Base-by-base conservation (phyloP, 2,113 vertebrate genomes). In the Lasiurus borealis region DNA sequence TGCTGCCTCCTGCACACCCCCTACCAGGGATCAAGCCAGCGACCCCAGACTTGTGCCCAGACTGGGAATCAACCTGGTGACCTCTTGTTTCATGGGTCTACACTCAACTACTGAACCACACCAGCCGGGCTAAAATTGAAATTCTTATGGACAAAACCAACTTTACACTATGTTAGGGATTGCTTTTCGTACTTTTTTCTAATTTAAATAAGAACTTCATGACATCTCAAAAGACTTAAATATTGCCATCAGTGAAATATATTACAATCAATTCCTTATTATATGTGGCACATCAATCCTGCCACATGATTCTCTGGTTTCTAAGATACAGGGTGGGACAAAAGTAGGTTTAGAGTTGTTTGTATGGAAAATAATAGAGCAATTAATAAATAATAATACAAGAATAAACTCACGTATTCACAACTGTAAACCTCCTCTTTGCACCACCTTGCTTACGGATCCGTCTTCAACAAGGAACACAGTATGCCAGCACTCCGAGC, bases 181-280 rank as follows among this genome's bases (percentile, higher is more conserved):
- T 72, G 7, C 34, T 36, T 64, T 90, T 85, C 25, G 64, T 11
- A 71, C 14, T 44, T 75, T 12, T 93, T 93, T 62, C 36, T 62
- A 62, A 80, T 85, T 87, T 75, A 84, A 93, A 27, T 57, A 91
- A 83, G n/a, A 89, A 62, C 75, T 48, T 75, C 12, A 76, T 57
- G 77, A 72, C 8, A 91, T 91, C 72, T 94, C 50, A 62, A 90
- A 90, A 91, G 36, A 81, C 40, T 88, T 94, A 93, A 93, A 85
- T 46, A 76, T 44, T 66, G 46, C 29, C 54, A 87, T 92, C 16
- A 87, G 89, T 2, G 19, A 85, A 80, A 87, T 88, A 23, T 29
- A 54, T 72, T 88, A 78, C 14, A 75, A 83, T 76, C 50, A 14
- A 54, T 77, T 76, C 40, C 48, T 88, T 48, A 62, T 72, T 68